A percentile compares a stretch with the other conserved stretches of the same genome.
Conservation (phyloP, 2,888 invertebrate genomes). For the Protula sp. region DNA sequence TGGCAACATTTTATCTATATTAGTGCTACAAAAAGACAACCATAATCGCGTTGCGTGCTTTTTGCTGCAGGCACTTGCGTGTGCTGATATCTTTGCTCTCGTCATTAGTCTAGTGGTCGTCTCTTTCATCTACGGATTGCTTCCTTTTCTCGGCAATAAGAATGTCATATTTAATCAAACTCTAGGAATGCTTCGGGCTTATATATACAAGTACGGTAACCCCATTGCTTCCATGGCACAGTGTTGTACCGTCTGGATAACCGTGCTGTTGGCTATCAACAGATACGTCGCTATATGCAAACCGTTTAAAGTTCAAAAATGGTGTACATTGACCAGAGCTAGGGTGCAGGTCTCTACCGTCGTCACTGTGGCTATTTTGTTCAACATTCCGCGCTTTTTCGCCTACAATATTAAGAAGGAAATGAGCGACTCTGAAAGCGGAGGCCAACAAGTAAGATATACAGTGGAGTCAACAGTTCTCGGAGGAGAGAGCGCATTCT, state of each 20-base stretch:
- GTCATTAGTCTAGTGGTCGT: conserved; percentile 16
- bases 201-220: conserved; percentile 13
- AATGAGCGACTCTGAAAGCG: neutral
- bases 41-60: conserved; percentile 18
- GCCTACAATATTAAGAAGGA: conserved; percentile 1
- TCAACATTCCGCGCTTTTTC: conserved; percentile 22
- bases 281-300: conserved; percentile 22
- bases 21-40: conserved; percentile 19
- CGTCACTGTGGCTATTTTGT: conserved; percentile 10
- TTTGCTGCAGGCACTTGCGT: conserved; percentile 21
- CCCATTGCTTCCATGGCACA: conserved; percentile 20
- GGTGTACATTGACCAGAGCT: conserved; percentile 14
- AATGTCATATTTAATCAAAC: neutral
- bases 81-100: conserved; percentile 20
- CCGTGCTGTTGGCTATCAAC: conserved; percentile 23
- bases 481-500: conserved; percentile 4
- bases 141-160: too few species aligned
- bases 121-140: conserved; percentile 16
- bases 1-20: conserved; percentile 22
- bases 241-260: conserved; percentile 20
- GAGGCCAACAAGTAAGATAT: neutral
- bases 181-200: neutral
- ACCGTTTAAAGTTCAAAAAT: conserved; percentile 16
- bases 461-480: conserved; percentile 2
- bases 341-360: conserved; percentile 19